A percentile compares a stretch with the other conserved stretches of the same genome.
Conservation (phyloP, 2,797 vertebrate species). For the Onychomys arenicola region DNA sequence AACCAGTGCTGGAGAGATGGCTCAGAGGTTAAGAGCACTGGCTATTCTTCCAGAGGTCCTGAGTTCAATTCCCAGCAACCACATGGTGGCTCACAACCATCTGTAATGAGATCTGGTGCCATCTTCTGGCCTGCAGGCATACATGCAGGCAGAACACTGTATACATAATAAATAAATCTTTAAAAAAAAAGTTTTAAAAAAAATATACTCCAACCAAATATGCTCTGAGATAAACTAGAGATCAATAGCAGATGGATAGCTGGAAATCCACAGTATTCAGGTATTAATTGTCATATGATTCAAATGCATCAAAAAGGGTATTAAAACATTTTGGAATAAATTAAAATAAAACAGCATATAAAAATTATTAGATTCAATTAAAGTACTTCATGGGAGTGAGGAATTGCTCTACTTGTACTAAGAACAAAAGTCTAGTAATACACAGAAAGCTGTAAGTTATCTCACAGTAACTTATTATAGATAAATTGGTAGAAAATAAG, state of each 20-base stretch:
- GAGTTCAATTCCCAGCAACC: no score
- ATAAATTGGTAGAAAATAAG: neutral
- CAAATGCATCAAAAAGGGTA: neutral
- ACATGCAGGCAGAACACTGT: no score
- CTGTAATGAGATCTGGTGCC: no score
- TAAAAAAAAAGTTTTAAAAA: no score
- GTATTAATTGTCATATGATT: neutral
- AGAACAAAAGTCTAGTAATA: neutral
- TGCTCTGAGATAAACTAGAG: neutral
- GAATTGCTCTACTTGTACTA: neutral
- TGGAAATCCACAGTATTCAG: neutral
- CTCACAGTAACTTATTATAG: neutral
- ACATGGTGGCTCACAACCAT: no score
- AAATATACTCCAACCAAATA: neutral
- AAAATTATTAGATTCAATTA: neutral
- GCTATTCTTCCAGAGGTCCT: no score
- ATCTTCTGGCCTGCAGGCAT: no score
- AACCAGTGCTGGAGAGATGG: no score
- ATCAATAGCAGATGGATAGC: neutral
- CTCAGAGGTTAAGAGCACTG: no score
- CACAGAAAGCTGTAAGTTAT: neutral
- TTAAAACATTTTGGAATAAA: neutral
- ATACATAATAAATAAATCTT: no score
- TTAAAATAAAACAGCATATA: neutral
- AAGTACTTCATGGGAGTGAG: neutral